phyloP scores from a whole-genome alignment of 2,113 vertebrate species.

The Epinephelus moara region DNA sequence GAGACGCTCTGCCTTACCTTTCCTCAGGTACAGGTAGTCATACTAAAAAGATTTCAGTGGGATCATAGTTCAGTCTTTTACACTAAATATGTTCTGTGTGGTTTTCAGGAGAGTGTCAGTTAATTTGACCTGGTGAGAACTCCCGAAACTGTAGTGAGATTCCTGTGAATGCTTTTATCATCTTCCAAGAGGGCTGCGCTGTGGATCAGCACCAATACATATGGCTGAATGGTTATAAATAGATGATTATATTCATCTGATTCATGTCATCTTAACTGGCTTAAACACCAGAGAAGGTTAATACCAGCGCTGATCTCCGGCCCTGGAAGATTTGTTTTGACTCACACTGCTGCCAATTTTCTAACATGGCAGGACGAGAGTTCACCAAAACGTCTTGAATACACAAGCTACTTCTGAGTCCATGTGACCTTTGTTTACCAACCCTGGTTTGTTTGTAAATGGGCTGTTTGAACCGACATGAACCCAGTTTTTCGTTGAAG shows the following conservation, averaged over 20 bases:
- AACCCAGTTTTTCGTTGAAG: slow-evolving; percentile 39
- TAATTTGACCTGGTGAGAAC: background rate
- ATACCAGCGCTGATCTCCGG: background rate
- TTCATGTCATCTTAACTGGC: background rate
- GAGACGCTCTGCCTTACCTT: background rate
- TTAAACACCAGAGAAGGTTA: background rate
- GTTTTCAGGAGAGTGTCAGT: background rate
- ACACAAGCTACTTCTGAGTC: slow-evolving; percentile 33
- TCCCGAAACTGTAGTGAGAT: background rate
- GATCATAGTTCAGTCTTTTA: background rate
- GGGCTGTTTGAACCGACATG: slow-evolving; percentile 30
- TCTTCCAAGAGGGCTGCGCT: background rate
- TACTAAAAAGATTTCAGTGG: background rate
- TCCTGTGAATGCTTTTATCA: background rate
- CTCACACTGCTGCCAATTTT: background rate
- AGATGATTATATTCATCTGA: background rate
- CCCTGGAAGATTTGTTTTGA: slow-evolving; percentile 32
- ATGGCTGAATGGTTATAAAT: rapidly evolving
- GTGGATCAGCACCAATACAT: background rate
- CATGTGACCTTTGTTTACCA: slow-evolving; percentile 55
- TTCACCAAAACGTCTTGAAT: background rate
- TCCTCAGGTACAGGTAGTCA: background rate
- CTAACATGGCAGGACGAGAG: slow-evolving; percentile 14
- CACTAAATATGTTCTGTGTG: background rate
- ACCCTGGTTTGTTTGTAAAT: slow-evolving; percentile 55